These are phyloP conservation scores for Exephanes ischioxanthus DNA, from an alignment of 2,888 invertebrate genomes.

Conservation along the genomic window DNA sequence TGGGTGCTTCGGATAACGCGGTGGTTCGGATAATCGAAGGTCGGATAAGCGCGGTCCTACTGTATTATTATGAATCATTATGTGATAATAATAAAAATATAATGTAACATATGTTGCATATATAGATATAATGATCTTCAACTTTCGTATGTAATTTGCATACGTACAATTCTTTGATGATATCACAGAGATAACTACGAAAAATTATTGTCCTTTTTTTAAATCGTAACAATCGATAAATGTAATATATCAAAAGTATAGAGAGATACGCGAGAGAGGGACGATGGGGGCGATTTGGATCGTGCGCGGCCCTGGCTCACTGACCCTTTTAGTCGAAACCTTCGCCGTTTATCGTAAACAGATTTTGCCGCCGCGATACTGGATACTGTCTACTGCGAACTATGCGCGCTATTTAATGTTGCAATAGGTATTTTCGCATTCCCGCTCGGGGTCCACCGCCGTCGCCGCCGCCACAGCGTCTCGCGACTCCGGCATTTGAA, in stretches of 20 bases:
- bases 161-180: no score
- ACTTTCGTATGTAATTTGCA: no score
- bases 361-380: constrained; percentile 21
- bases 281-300: constrained; percentile 39
- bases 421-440: constrained; percentile 31
- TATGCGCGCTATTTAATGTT: constrained; percentile 46
- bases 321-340: constrained; percentile 80
- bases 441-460: constrained; percentile 6
- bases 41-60: no score
- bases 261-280: neutral
- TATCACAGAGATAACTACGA: no score
- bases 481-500: neutral
- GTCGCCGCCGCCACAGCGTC: constrained; percentile 3
- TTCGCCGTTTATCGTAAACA: constrained; percentile 73
- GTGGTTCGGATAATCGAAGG: no score
- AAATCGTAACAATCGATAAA: neutral
- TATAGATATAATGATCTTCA: no score
- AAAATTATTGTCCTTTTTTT: neutral
- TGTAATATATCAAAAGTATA: neutral
- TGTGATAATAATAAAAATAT: no score
- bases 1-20: no score
- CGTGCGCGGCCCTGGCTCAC: constrained; percentile 82
- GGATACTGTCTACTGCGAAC: constrained; percentile 32
- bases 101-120: no score
- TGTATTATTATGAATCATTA: no score